Percentiles rank a stretch among this genome's conserved stretches.
phyloP scores from a whole-genome alignment of 2,888 invertebrate species.

The Aspidiotus destructor region DNA sequence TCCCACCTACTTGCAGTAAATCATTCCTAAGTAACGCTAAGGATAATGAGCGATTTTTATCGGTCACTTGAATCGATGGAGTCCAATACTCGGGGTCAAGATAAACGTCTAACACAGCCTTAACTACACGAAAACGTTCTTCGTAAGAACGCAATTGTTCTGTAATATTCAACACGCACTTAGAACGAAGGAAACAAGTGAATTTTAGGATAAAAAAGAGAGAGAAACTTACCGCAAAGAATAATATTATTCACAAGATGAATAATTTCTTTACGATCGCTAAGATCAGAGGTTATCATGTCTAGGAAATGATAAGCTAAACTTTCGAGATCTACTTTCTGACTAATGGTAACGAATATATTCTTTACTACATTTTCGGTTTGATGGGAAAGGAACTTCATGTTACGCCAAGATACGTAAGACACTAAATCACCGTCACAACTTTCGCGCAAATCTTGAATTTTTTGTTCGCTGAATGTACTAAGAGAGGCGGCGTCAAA shows the following conservation, averaged over 20 bases:
- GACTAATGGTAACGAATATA: conserved; percentile 5
- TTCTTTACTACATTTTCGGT: conserved; percentile 12
- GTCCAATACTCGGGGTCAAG: too few relatives aligned
- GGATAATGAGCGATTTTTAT: too few relatives aligned
- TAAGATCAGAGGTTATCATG: conserved; percentile 5
- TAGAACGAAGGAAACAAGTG: not conserved
- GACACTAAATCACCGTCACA: not conserved
- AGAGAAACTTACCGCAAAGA: not conserved
- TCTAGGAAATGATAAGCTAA: conserved; percentile 13
- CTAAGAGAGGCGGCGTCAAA: conserved; percentile 19
- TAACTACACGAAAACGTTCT: too few relatives aligned
- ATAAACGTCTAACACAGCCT: not conserved
- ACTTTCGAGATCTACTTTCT: conserved; percentile 10
- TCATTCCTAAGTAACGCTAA: too few relatives aligned
- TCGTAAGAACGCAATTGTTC: too few relatives aligned
- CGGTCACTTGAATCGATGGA: too few relatives aligned
- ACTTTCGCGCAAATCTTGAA: conserved; percentile 5
- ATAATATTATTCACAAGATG: conserved; percentile 19
- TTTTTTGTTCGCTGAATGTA: conserved; percentile 5
- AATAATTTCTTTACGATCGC: conserved; percentile 27
- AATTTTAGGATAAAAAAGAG: not conserved
- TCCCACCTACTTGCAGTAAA: too few relatives aligned
- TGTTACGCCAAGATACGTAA: conserved; percentile 13
- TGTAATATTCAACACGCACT: not conserved
- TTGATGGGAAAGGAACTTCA: conserved; percentile 8